Conservation (phyloP, 2,113 vertebrate genomes). For the Bettongia penicillata region DNA sequence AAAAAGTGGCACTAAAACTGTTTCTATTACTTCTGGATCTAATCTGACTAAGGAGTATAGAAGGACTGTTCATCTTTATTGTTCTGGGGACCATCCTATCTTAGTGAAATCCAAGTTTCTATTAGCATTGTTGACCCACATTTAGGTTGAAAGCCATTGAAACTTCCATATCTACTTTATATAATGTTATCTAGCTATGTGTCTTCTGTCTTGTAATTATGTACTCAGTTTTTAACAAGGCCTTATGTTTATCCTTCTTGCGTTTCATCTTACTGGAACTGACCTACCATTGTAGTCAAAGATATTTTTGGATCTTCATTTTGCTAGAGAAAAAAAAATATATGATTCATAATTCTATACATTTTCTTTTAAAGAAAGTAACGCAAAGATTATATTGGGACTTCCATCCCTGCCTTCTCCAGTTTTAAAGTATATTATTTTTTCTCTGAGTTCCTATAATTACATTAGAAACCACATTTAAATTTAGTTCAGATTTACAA, state of each 20-base stretch:
- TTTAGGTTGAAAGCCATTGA: no score
- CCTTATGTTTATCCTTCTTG: background rate
- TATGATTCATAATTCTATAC: background rate
- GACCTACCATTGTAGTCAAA: background rate
- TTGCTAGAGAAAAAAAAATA: background rate
- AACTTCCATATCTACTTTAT: background rate
- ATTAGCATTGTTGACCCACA: background rate
- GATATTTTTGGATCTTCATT: background rate
- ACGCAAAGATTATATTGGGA: background rate
- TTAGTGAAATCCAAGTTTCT: background rate
- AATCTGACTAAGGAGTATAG: background rate
- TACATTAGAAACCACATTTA: constrained; percentile 17
- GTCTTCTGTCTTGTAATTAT: background rate
- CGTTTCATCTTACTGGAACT: background rate
- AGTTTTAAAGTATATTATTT: constrained; percentile 25
- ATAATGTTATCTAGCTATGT: background rate
- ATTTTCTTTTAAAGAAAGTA: background rate
- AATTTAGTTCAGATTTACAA: background rate
- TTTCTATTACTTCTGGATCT: no score
- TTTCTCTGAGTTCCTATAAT: constrained; percentile 4
- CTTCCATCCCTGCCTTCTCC: background rate
- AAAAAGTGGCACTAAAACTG: no score
- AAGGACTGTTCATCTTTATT: background rate
- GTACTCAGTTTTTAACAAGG: background rate
- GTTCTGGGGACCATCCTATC: background rate